A percentile compares a stretch with the other conserved stretches of the same genome.
Conservation (phyloP, 2,113 vertebrate species). For the Thalassoma bifasciatum region DNA sequence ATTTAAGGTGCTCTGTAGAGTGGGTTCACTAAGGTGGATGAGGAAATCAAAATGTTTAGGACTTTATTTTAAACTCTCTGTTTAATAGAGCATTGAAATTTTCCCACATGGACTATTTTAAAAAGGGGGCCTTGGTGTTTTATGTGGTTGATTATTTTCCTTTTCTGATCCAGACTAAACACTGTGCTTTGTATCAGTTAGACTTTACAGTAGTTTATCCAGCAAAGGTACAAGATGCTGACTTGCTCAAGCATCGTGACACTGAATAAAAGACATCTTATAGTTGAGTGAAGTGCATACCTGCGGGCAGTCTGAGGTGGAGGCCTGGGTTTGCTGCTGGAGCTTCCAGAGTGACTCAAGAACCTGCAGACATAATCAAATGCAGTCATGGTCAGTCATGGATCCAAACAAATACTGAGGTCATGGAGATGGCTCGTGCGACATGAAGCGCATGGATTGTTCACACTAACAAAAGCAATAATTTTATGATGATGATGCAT, state of each 20-base stretch:
- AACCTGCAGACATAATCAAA: slow-evolving; percentile 78
- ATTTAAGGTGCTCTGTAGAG: too few relatives aligned
- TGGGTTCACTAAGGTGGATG: too few relatives aligned
- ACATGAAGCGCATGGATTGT: not conserved
- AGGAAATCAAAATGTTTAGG: too few relatives aligned
- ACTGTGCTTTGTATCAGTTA: not conserved
- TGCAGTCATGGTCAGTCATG: fast-evolving
- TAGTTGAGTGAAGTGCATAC: slow-evolving; percentile 66
- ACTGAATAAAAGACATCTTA: too few relatives aligned
- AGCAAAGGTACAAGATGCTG: not conserved
- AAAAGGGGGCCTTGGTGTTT: too few relatives aligned
- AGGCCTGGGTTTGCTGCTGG: slow-evolving; percentile 86
- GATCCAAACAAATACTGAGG: fast-evolving
- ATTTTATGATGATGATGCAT: too few relatives aligned
- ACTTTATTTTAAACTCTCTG: too few relatives aligned
- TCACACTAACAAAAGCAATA: not conserved
- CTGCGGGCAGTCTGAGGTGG: slow-evolving; percentile 87
- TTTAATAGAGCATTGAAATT: not conserved
- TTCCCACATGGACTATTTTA: too few relatives aligned
- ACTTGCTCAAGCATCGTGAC: too few relatives aligned
- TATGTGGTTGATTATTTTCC: too few relatives aligned
- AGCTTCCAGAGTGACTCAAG: slow-evolving; percentile 90
- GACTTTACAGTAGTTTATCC: not conserved
- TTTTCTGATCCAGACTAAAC: too few relatives aligned
- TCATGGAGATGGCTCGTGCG: not conserved